Conservation (phyloP, 2,113 vertebrate species). For the Podocnemis expansa region DNA sequence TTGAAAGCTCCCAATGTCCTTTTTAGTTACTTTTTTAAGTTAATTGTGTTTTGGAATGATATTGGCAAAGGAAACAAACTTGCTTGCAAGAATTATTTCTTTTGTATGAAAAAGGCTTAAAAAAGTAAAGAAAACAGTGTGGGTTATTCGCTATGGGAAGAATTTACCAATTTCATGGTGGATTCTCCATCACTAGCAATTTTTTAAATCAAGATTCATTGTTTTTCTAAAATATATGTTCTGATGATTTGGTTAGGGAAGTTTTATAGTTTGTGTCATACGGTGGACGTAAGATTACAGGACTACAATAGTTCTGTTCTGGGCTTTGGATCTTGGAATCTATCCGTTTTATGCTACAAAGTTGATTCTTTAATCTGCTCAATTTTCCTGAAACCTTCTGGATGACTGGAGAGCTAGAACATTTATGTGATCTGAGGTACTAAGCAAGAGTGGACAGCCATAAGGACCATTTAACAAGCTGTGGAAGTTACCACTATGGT, state of each 20-base stretch:
- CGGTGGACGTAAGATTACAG: background rate
- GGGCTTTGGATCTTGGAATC: background rate
- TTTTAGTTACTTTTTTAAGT: background rate
- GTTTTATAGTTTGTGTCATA: background rate
- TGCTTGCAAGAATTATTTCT: background rate
- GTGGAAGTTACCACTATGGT: background rate
- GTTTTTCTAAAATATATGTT: background rate
- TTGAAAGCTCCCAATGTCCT: background rate
- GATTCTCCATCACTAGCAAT: background rate
- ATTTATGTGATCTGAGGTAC: background rate
- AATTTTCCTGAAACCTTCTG: background rate
- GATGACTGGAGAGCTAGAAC: background rate
- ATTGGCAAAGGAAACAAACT: fast-evolving
- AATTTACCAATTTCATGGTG: background rate
- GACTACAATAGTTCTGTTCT: background rate
- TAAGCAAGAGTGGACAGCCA: background rate
- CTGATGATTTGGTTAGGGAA: background rate
- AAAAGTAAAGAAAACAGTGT: background rate
- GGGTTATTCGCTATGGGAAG: background rate
- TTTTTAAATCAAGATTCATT: background rate
- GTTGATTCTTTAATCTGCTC: background rate
- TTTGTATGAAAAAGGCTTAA: background rate
- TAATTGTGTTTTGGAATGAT: background rate
- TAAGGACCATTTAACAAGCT: background rate
- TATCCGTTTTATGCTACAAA: background rate